Evolutionary conservation across 2,113 vertebrate genomes (phyloP).

Genomic region (Desmodus rotundus): DNA sequence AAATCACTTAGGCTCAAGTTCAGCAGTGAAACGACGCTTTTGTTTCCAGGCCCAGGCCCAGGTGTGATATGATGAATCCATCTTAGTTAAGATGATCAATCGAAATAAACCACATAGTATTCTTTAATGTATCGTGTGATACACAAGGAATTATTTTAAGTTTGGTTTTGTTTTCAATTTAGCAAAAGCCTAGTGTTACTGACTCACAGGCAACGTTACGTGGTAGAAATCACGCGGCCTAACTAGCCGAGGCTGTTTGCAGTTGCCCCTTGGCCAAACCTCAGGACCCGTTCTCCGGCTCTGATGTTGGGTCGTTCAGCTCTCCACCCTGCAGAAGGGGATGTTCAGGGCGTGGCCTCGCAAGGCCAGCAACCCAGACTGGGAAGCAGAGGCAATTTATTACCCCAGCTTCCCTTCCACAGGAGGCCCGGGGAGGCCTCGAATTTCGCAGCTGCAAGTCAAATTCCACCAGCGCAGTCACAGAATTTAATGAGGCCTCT

Average conservation of each 20-base stretch:
- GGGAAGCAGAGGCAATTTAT: neutral
- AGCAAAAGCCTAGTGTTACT: neutral
- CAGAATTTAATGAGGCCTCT: neutral
- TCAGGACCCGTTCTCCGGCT: accelerated
- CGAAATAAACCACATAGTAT: neutral
- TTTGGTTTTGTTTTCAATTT: neutral
- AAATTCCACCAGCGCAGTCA: neutral
- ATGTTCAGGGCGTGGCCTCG: neutral
- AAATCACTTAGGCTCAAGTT: neutral
- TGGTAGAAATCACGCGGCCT: accelerated
- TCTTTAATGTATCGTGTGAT: neutral
- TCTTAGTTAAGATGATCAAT: neutral
- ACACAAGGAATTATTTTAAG: neutral
- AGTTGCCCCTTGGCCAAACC: neutral
- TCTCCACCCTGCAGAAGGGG: neutral
- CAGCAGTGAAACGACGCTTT: accelerated
- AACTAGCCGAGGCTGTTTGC: accelerated
- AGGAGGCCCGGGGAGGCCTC: neutral
- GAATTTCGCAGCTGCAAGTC: neutral
- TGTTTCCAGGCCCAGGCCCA: neutral
- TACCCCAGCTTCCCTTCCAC: neutral
- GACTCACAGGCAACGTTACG: neutral
- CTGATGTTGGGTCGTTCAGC: neutral
- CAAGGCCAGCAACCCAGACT: neutral
- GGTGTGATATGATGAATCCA: no score